These are phyloP conservation scores for Cydia strobilella DNA, from an alignment of 1,140 invertebrate species.

Conservation along the genomic window DNA sequence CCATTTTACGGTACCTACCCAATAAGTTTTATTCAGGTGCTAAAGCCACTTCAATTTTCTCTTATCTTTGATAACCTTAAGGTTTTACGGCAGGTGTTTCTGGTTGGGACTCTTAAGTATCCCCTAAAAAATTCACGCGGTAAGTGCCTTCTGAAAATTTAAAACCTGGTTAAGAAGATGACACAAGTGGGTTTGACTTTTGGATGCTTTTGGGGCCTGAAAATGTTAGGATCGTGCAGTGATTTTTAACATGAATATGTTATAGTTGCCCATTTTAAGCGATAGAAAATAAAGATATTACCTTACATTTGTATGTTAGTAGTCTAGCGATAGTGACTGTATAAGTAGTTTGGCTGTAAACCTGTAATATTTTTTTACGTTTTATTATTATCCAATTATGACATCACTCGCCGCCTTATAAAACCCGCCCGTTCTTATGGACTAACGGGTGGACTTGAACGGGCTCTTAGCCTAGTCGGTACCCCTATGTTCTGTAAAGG, in stretches of 20 bases:
- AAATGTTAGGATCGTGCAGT: background rate
- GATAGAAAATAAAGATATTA: no score
- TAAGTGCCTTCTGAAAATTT: slow-evolving; percentile 56
- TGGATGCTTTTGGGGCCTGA: background rate
- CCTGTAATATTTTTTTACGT: no score
- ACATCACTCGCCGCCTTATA: no score
- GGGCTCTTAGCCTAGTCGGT: no score
- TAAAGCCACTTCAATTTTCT: background rate
- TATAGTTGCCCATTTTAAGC: background rate
- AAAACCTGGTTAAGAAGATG: slow-evolving; percentile 36
- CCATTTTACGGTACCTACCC: no score
- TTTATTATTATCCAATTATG: no score
- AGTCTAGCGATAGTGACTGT: no score
- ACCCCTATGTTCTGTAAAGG: no score
- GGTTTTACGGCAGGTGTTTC: slow-evolving; percentile 56
- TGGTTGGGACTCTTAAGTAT: slow-evolving; percentile 45
- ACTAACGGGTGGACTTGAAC: no score
- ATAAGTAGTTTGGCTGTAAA: no score
- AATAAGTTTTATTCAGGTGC: background rate
- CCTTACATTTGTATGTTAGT: no score
- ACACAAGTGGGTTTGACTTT: slow-evolving; percentile 17
- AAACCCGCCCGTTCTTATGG: no score
- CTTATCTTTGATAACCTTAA: background rate
- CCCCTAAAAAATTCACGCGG: slow-evolving; percentile 58
- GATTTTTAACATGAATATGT: background rate